Evolutionary conservation across 2,797 vertebrate genomes (phyloP).

Genomic region (Tinamus major): DNA sequence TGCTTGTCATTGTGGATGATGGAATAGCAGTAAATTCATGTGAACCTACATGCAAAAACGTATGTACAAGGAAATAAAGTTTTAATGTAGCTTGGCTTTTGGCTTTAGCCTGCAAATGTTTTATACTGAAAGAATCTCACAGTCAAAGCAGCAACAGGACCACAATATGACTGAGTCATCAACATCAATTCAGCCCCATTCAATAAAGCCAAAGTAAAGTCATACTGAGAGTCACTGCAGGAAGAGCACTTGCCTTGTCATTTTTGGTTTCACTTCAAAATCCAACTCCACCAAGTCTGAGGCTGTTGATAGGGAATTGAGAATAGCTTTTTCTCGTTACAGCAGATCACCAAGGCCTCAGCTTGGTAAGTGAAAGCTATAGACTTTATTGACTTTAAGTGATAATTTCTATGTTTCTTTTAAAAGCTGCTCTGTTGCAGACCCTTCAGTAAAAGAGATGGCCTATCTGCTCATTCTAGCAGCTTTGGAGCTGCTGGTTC

Average conservation of each 20-base stretch:
- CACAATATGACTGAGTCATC: constrained; percentile 20
- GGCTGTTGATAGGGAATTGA: constrained; percentile 20
- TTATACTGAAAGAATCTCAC: constrained; percentile 6
- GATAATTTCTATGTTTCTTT: constrained; percentile 49
- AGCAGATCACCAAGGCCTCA: constrained; percentile 56
- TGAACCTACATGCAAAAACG: constrained; percentile 40
- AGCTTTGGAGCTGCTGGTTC: neutral
- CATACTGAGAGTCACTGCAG: neutral
- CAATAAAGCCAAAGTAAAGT: constrained; percentile 32
- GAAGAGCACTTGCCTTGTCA: neutral
- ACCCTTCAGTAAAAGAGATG: constrained; percentile 1
- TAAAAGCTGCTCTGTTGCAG: constrained; percentile 13
- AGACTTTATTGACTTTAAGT: constrained; percentile 55
- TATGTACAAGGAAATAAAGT: neutral
- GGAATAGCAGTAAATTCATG: constrained; percentile 47
- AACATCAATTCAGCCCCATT: constrained; percentile 12
- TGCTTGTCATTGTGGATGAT: constrained; percentile 61
- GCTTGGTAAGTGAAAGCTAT: constrained; percentile 30
- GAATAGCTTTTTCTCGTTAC: constrained; percentile 42
- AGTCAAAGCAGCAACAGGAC: neutral
- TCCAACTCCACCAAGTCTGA: constrained; percentile 41
- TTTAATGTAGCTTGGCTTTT: constrained; percentile 35
- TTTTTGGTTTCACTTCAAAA: constrained; percentile 57
- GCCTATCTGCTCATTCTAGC: neutral
- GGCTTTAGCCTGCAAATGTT: neutral